Percentiles rank a stretch among this genome's conserved stretches.
Conservation (phyloP, 2,113 vertebrate species). For the Tragelaphus buxtoni region DNA sequence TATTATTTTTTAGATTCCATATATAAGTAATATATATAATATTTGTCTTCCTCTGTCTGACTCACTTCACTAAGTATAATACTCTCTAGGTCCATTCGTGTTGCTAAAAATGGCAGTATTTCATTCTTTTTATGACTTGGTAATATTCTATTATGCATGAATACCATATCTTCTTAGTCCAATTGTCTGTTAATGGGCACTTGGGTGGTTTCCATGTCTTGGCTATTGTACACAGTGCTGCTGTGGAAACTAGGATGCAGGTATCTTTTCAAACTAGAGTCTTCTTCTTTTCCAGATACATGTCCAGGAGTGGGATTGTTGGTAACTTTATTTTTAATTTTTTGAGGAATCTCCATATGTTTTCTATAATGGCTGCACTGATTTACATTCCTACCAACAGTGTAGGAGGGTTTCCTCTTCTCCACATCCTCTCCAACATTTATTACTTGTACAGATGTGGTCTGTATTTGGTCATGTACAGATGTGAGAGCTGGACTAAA, state of each 20-base stretch:
- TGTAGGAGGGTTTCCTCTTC: neutral
- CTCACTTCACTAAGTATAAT: neutral
- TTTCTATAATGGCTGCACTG: neutral
- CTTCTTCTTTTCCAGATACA: neutral
- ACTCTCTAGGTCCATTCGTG: neutral
- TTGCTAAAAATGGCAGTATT: neutral
- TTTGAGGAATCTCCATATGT: neutral
- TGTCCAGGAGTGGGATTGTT: neutral
- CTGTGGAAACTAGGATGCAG: neutral
- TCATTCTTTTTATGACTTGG: neutral
- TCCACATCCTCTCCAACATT: neutral
- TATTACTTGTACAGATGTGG: neutral
- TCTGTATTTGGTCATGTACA: neutral
- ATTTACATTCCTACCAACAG: neutral
- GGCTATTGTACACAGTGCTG: neutral
- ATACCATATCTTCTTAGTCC: neutral
- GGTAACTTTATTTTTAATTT: neutral
- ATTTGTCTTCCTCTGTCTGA: neutral
- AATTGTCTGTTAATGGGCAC: accelerated
- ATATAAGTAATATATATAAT: neutral
- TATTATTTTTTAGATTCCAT: neutral
- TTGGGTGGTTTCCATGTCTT: neutral
- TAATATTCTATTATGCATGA: neutral
- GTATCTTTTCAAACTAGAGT: neutral
- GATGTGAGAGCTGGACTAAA: neutral